These are phyloP conservation scores for Oligia latruncula DNA, from an alignment of 2,888 invertebrate genomes.

Conservation along the genomic window DNA sequence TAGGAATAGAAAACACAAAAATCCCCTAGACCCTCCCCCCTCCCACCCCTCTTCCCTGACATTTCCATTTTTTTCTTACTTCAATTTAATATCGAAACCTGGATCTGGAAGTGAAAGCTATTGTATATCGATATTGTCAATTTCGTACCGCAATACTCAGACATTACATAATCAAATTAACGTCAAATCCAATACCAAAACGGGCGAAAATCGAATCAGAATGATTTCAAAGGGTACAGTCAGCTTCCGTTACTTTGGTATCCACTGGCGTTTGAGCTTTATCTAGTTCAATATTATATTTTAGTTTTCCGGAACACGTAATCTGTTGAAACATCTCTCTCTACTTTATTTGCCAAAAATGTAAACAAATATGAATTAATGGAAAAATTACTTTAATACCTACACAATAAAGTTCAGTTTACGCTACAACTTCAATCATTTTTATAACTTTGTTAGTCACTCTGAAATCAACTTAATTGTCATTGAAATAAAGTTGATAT, in stretches of 20 bases:
- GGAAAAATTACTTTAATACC: too few species aligned
- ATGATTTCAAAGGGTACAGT: conserved; percentile 36
- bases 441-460: too few species aligned
- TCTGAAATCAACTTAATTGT: too few species aligned
- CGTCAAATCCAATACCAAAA: conserved; percentile 56
- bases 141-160: conserved; percentile 37
- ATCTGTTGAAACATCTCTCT: neutral
- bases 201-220: conserved; percentile 32
- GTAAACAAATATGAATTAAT: too few species aligned
- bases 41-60: too few species aligned
- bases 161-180: conserved; percentile 52
- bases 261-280: neutral
- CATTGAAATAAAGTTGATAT: too few species aligned
- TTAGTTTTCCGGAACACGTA: neutral
- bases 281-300: neutral
- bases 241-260: conserved; percentile 8
- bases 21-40: neutral
- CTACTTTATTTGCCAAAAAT: too few species aligned
- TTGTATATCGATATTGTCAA: conserved; percentile 43
- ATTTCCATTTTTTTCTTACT: conserved; percentile 5
- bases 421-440: too few species aligned
- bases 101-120: conserved; percentile 14
- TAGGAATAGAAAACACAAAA: neutral
- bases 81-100: conserved; percentile 38
- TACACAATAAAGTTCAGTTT: too few species aligned